phyloP scores from a whole-genome alignment of 1,140 invertebrate species.

The Drosophila bocki region DNA sequence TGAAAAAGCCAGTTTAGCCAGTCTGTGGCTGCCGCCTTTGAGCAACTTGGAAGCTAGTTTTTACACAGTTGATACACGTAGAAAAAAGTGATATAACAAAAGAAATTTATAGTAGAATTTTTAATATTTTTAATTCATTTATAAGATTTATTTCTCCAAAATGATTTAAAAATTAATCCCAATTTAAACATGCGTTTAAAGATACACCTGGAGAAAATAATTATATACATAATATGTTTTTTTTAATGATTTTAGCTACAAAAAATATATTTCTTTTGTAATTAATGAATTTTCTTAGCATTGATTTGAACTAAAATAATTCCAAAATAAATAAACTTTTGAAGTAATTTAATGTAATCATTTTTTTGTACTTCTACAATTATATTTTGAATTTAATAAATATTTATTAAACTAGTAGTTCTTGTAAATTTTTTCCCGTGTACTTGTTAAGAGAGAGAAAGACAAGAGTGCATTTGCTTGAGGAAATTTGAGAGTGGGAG shows the following conservation, averaged over 20 bases:
- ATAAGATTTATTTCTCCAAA: no score
- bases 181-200: no score
- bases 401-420: neutral
- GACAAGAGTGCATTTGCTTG: constrained; percentile 1
- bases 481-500: constrained; percentile 5
- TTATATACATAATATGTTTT: no score
- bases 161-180: no score
- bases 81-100: neutral
- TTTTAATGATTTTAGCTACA: no score
- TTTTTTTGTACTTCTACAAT: neutral
- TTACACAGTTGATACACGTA: neutral
- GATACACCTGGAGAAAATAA: no score
- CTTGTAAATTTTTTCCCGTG: neutral
- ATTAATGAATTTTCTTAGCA: no score
- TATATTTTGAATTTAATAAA: neutral
- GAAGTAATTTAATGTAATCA: no score
- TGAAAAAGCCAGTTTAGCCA: constrained; percentile 27
- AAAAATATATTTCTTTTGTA: no score
- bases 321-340: no score
- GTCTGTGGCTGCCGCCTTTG: constrained; percentile 18
- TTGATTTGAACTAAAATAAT: no score
- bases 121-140: no score
- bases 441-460: neutral
- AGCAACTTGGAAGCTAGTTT: constrained; percentile 6
- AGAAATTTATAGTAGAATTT: neutral